A percentile compares a stretch with the other conserved stretches of the same genome.
phyloP scores from a whole-genome alignment of 2,888 invertebrate genomes.

The Ichneumoninae sp. region DNA sequence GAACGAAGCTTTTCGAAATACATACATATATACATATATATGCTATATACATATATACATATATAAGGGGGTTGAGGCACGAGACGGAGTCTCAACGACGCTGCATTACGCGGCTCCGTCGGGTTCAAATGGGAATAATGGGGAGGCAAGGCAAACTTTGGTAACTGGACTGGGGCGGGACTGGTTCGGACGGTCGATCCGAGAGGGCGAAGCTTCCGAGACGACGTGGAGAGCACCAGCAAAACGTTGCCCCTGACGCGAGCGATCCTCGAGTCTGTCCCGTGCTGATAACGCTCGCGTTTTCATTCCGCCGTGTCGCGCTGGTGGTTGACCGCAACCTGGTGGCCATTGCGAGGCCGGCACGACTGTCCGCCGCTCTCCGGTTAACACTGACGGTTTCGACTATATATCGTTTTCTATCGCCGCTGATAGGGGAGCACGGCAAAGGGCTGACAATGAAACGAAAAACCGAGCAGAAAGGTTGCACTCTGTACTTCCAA shows the following conservation, averaged over 20 bases:
- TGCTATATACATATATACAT: no score
- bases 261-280: conserved; percentile 59
- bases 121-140: conserved; percentile 72
- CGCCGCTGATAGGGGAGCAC: neutral
- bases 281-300: conserved; percentile 64
- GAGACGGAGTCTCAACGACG: conserved; percentile 38
- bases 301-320: conserved; percentile 50
- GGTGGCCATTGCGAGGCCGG: conserved; percentile 20
- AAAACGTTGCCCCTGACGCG: conserved; percentile 59
- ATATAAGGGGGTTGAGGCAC: neutral
- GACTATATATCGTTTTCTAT: conserved; percentile 10
- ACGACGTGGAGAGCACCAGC: conserved; percentile 30
- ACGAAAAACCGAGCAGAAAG: conserved; percentile 53
- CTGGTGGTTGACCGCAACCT: conserved; percentile 49
- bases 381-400: conserved; percentile 14
- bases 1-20: conserved; percentile 32
- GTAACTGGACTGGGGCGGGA: conserved; percentile 66
- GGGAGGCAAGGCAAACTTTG: conserved; percentile 69
- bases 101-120: conserved; percentile 61
- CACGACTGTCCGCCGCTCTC: neutral
- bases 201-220: conserved; percentile 40
- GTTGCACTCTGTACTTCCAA: conserved; percentile 65
- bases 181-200: conserved; percentile 51
- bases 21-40: neutral
- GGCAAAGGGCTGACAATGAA: conserved; percentile 8